Evolutionary conservation across 2,888 invertebrate species (phyloP), one percentile per base, ranked within the genome.

Genomic region (Ditula angustiorana): DNA sequence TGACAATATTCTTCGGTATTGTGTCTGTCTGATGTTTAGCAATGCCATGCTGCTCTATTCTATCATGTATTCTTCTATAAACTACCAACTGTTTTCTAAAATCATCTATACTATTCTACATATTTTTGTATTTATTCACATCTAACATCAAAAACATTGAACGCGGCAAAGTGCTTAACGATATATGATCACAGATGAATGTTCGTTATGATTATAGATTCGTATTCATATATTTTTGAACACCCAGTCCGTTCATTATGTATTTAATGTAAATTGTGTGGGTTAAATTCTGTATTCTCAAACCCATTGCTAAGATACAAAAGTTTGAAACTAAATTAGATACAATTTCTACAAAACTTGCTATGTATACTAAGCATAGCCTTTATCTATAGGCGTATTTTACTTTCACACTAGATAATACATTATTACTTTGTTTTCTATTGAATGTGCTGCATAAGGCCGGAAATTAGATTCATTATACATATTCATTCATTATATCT

Each of bases 1-100:
- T 5, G 5, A 24, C 13, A 13, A 49, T 19, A 50, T 16, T 24
- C 16, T 11, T 33, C 16, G 24, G 24, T 7, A 3, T 11, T 37
- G n/a, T 30, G 10, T 50, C 33, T n/a, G 57, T 28, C 63, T 33
- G 16, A 19, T 37, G 21, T 13, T 30, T 26, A 44, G 57, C 49
- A 19, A 47, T 49, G 62, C 63, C 63, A 63, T 63, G 63, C 63
- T 58, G 63, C 63, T 30, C 57, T 63, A 50, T 10, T 24, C 33
- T 61, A 60, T 61, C n/a, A 28, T 41, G 41, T 57, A 57, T 37
- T 10, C 5, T 13, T 33, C 46, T 61, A 61, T 30, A 5, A 7
- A 16, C 52, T 60, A 59, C 33, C 59, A 37, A 53, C 19, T 23
- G 11, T 7, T 28, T 21, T 57, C 24, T 57, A 57, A 16, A 5